Percentiles rank a stretch among this genome's conserved stretches.
These are phyloP conservation scores for Melipona quadrifasciata DNA, from an alignment of 1,140 invertebrate species.

Conservation along the genomic window DNA sequence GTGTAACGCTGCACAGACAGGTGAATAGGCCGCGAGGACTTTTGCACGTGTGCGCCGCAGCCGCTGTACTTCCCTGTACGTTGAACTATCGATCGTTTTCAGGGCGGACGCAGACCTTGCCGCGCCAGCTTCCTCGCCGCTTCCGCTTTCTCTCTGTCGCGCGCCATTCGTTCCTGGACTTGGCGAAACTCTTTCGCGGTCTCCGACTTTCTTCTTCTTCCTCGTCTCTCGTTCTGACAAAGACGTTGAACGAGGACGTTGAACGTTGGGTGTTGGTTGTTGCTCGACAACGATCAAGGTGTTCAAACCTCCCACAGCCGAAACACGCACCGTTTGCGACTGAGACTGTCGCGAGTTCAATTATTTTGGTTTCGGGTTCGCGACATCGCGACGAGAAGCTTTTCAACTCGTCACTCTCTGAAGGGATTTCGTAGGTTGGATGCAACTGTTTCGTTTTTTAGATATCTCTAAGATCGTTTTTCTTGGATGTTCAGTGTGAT, in stretches of 20 bases:
- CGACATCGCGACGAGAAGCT: too few relatives aligned
- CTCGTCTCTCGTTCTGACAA: background rate
- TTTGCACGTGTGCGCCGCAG: conserved; percentile 63
- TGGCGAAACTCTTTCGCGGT: background rate
- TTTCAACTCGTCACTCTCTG: too few relatives aligned
- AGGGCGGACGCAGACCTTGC: conserved; percentile 46
- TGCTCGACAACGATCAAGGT: too few relatives aligned
- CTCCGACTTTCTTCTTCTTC: background rate
- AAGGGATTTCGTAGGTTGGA: too few relatives aligned
- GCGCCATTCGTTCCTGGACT: background rate
- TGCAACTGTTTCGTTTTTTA: too few relatives aligned
- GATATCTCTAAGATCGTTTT: too few relatives aligned
- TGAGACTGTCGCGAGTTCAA: too few relatives aligned
- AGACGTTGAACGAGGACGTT: background rate
- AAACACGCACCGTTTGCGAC: too few relatives aligned
- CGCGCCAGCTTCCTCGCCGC: background rate
- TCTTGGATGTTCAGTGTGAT: too few relatives aligned
- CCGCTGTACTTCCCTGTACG: conserved; percentile 75
- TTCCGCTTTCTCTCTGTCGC: background rate
- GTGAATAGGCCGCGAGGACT: conserved; percentile 37
- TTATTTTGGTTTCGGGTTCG: too few relatives aligned
- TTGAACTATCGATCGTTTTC: conserved; percentile 79
- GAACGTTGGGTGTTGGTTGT: background rate
- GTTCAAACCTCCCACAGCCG: too few relatives aligned
- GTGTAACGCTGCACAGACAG: background rate